phyloP scores from a whole-genome alignment of 2,797 vertebrate species.

The Phrynocephalus guinanensis region DNA sequence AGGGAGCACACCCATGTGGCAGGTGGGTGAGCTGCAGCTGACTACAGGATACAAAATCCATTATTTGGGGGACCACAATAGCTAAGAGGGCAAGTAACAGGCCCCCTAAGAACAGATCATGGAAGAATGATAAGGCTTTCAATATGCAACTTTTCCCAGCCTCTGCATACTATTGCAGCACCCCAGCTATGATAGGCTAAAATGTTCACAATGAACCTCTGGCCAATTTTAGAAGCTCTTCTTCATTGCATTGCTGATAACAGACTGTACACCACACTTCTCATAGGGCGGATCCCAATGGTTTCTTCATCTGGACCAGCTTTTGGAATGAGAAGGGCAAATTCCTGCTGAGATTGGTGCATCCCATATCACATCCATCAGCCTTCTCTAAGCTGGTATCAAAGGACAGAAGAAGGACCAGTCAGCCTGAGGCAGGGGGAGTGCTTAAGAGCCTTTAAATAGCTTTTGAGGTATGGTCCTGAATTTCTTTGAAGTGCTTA shows the following conservation, averaged over 20 bases:
- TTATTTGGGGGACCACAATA: not conserved
- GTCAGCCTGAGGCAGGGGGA: not conserved
- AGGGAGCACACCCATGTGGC: conserved; percentile 75
- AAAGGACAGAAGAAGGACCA: not conserved
- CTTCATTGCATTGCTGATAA: not conserved
- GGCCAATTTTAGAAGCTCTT: conserved; percentile 5
- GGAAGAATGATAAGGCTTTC: not conserved
- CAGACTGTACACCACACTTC: not conserved
- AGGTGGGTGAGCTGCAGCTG: conserved; percentile 71
- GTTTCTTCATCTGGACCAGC: not conserved
- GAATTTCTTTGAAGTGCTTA: conserved; percentile 4
- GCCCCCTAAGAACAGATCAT: not conserved
- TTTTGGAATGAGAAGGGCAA: not conserved
- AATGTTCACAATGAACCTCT: not conserved
- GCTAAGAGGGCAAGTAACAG: not conserved
- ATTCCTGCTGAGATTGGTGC: not conserved
- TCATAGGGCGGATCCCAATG: not conserved
- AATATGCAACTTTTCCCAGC: not conserved
- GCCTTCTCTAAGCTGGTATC: not conserved
- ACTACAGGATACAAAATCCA: conserved; percentile 10
- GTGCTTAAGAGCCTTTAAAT: not conserved
- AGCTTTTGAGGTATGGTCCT: not conserved
- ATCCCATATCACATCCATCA: not conserved
- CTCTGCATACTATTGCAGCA: not conserved
- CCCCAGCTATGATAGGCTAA: not conserved